These are phyloP conservation scores for Petromus typicus DNA, from an alignment of 2,113 vertebrate species.

Conservation along the genomic window DNA sequence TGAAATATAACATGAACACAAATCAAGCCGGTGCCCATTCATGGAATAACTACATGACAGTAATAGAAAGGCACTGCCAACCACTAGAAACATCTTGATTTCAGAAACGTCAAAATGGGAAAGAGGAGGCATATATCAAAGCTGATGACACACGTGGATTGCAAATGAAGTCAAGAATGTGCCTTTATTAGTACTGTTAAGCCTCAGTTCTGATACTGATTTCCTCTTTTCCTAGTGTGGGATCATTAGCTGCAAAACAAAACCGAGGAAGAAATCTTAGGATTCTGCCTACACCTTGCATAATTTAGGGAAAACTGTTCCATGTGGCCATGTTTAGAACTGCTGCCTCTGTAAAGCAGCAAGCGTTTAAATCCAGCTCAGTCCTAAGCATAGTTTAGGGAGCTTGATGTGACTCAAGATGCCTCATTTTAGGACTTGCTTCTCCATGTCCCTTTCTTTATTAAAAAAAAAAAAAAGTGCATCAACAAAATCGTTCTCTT, in stretches of 20 bases:
- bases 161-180: conserved; percentile 21
- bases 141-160: not conserved
- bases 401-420: conserved; percentile 41
- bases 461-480: conserved; percentile 18
- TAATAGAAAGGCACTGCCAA: not conserved
- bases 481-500: conserved; percentile 19
- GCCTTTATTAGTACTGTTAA: conserved; percentile 25
- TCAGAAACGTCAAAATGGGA: conserved; percentile 29
- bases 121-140: not conserved
- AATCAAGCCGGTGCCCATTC: not conserved
- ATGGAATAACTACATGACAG: not conserved
- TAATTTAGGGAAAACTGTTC: not conserved
- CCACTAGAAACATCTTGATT: not conserved
- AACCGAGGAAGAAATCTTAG: not conserved
- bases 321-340: not conserved
- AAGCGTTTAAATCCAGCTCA: conserved; percentile 17
- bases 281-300: conserved; percentile 31
- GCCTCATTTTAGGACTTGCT: conserved; percentile 29
- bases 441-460: conserved; percentile 36
- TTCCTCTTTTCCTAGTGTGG: not conserved
- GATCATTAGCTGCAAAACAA: conserved; percentile 29
- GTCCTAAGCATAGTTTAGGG: not conserved
- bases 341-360: not conserved
- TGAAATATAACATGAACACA: conserved; percentile 13
- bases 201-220: not conserved